Base-by-base conservation (phyloP, 2,888 invertebrate genomes). In the Homarus gammarus region DNA sequence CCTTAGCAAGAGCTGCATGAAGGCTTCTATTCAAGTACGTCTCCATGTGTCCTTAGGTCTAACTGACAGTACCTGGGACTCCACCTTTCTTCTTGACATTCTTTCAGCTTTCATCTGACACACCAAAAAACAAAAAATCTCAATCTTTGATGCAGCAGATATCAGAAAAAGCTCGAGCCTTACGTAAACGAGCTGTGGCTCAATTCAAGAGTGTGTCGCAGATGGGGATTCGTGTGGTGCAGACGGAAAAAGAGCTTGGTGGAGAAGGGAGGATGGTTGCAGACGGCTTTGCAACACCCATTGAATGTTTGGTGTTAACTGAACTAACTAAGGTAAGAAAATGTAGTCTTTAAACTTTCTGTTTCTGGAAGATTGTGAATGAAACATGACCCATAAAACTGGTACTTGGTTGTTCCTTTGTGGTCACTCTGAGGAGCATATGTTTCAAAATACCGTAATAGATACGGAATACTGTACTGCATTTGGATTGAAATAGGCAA, bases 251-350 rank as follows among this genome's bases (percentile, higher is more conserved):
- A 44, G 70, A 73, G 36, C 51, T 68, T 6, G 18, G 27, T 0
- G 79, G 79, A 1, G 15, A 12, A 18, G 31, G 38, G 56, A 68
- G 86, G 68, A 38, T 87, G 70, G 79, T 87, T 22, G 86, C 86
- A 22, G 86, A 87, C 6, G 86, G 86, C 40, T 79, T 87, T 27
- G 68, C 79, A n/a, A 72, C 86, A n/a, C 49, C 72, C 15, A 22
- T 51, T 31, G 79, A 87, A 27, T 87, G 86, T 18, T n/a, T 73
- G 44, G 73, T 87, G 38, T 79, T 87, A 49, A 72, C 78, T 3
- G 72, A 79, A 40, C 70, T 87, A 10, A 81, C 72, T 0, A 79
- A 79, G 86, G 86, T 86, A 78, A 64, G 84, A 56, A 49, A 49
- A 49, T 15, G 15, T 49, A 49, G 15, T 15, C 49, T 49, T 49